Percentiles rank a stretch among this genome's conserved stretches.
phyloP scores from a whole-genome alignment of 2,888 invertebrate genomes.

The Ophion ellenae region DNA sequence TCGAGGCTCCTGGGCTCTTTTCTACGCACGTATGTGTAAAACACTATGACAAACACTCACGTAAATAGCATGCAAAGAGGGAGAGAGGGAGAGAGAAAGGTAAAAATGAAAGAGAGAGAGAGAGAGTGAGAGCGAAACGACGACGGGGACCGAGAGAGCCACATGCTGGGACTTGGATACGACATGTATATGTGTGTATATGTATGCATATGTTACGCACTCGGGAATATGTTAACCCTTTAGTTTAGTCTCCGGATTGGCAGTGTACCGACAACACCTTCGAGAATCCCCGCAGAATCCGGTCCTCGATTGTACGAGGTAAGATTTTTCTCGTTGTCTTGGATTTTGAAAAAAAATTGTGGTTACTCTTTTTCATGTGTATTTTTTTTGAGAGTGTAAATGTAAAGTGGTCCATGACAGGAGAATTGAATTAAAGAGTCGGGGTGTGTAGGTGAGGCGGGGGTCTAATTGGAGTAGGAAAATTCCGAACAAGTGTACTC shows the following conservation, averaged over 20 bases:
- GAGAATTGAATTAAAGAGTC: background rate
- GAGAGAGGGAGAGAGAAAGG: conserved; percentile 50
- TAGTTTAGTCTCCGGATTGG: conserved; percentile 82
- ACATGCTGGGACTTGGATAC: conserved; percentile 79
- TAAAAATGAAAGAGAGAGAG: conserved; percentile 47
- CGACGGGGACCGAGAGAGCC: conserved; percentile 70
- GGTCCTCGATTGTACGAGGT: conserved; percentile 33
- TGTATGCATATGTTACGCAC: conserved; percentile 81
- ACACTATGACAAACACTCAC: conserved; percentile 63
- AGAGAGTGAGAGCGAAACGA: conserved; percentile 14
- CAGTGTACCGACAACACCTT: conserved; percentile 81
- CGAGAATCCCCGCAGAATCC: conserved; percentile 48
- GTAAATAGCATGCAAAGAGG: conserved; percentile 66
- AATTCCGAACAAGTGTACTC: background rate
- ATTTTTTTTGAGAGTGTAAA: background rate
- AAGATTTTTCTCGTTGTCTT: conserved; percentile 24
- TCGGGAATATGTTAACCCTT: conserved; percentile 83
- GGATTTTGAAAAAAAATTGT: background rate
- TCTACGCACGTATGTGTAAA: conserved; percentile 46
- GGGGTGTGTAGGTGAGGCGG: background rate
- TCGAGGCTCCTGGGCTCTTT: conserved; percentile 68
- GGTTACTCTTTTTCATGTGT: background rate
- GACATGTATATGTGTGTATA: conserved; percentile 36
- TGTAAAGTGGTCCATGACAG: background rate
- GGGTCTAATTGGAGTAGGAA: background rate